Base-by-base conservation (phyloP, 2,888 invertebrate species). In the Synanthedon formicaeformis region DNA sequence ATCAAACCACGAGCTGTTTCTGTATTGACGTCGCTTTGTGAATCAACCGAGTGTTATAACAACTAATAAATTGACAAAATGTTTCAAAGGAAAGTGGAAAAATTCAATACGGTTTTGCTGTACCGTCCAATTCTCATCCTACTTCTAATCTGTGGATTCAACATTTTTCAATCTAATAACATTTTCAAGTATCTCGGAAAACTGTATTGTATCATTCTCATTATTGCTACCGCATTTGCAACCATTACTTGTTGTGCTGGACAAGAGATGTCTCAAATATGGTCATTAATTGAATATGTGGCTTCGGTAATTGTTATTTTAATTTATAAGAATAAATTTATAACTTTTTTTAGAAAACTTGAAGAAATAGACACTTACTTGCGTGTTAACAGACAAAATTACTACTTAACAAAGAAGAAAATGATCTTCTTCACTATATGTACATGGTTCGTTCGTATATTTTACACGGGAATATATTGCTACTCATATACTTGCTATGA, bases 241-340 rank as follows among this genome's bases (percentile, higher is more conserved):
- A 73, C 74, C 5, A 40, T 73, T 1, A 34, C 56, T 0, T 83
- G 79, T 50, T 83, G 81, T 52, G 53, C 57, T 2, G 52, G 56
- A 0, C 52, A 62, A 5, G 63, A 74, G 10, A 50, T 72, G 2
- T 67, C 77, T 0, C 74, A 74, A 54, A 52, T 69, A 0, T 81
- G 81, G 78, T 73, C 81, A 0, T 52, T 79, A 3, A 27, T 77
- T 0, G 84, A 85, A 61, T 84, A 83, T 48, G 57, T 65, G 0
- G 54, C 59, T 0, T 75, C 77, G 0, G 73, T 77, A 0, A 40
- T 70, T 0, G 55, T 73, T 0, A 68, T 80, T 51, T 52, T 78
- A 4, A 60, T 72, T 27, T 70, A 67, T 3, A 67, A 69, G 10
- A 79, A 74, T 51, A 68, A 71, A 53, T 58, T 73, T 1, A 56